A percentile compares a stretch with the other conserved stretches of the same genome.
phyloP scores from a whole-genome alignment of 2,888 invertebrate genomes.

The Eristalinus sepulchralis region DNA sequence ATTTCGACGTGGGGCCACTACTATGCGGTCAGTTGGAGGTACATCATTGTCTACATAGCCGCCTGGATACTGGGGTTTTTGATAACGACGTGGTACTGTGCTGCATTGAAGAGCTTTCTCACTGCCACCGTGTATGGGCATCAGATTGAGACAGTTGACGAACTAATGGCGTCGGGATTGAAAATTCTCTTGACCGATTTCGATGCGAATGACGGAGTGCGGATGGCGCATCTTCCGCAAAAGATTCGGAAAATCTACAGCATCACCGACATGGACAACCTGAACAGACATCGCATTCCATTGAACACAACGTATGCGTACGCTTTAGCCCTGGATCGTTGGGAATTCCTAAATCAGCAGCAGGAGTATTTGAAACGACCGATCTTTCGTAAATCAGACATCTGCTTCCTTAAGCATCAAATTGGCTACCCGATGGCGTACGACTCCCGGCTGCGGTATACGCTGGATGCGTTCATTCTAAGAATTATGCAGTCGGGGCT shows the following conservation, averaged over 20 bases:
- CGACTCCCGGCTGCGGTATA: slow-evolving; percentile 17
- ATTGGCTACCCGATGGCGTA: slow-evolving; percentile 73
- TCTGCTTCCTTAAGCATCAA: slow-evolving; percentile 76
- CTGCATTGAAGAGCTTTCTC: slow-evolving; percentile 25
- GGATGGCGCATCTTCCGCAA: slow-evolving; percentile 33
- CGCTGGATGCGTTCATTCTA: slow-evolving; percentile 10
- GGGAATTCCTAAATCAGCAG: slow-evolving; percentile 75
- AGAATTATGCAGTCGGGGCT: slow-evolving; percentile 14
- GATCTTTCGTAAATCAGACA: slow-evolving; percentile 74
- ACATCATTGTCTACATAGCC: background rate
- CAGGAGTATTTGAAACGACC: slow-evolving; percentile 74
- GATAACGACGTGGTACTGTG: slow-evolving; percentile 14
- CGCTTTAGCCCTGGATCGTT: slow-evolving; percentile 75
- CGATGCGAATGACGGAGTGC: slow-evolving; percentile 72
- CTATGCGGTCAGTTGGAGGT: slow-evolving; percentile 15
- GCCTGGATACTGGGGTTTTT: slow-evolving; percentile 25
- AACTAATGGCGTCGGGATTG: slow-evolving; percentile 74
- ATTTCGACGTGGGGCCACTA: background rate
- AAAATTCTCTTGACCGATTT: slow-evolving; percentile 71
- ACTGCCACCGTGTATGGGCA: slow-evolving; percentile 28
- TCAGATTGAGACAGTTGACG: slow-evolving; percentile 74
- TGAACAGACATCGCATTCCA: slow-evolving; percentile 73
- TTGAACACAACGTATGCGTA: slow-evolving; percentile 75
- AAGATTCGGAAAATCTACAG: slow-evolving; percentile 72
- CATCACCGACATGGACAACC: slow-evolving; percentile 38